These are phyloP conservation scores for Callinectes sapidus DNA, from an alignment of 2,888 invertebrate species.

Conservation along the genomic window DNA sequence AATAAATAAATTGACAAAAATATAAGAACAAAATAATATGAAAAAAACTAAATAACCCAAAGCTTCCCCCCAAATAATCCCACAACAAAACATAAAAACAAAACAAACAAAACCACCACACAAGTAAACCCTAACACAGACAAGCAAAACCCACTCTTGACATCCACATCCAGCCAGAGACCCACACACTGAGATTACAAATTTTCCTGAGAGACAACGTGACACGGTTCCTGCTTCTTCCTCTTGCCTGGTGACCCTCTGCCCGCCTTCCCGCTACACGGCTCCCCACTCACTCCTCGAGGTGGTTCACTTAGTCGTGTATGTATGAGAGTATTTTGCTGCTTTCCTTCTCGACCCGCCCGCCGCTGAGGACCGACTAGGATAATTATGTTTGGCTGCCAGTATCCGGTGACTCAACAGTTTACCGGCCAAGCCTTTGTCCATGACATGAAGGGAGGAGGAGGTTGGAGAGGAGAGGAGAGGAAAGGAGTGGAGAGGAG, in stretches of 20 bases:
- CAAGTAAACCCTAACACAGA: background rate
- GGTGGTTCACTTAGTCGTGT: conserved; percentile 44
- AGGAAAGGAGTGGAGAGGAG: background rate
- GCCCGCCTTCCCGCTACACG: conserved; percentile 39
- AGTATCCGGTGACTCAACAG: conserved; percentile 51
- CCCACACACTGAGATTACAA: background rate
- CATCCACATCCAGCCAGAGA: background rate
- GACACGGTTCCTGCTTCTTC: background rate
- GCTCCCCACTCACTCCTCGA: conserved; percentile 50
- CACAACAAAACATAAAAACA: background rate
- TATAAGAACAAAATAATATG: no score
- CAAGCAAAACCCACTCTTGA: background rate
- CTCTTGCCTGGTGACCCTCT: background rate
- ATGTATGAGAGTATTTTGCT: conserved; percentile 59
- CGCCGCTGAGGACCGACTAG: conserved; percentile 21
- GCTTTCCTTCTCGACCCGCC: conserved; percentile 36
- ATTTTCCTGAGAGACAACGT: background rate
- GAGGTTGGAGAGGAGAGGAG: background rate
- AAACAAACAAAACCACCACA: background rate
- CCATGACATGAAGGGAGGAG: background rate
- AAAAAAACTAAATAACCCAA: background rate
- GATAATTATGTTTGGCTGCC: conserved; percentile 57
- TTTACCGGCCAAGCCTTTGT: conserved; percentile 51
- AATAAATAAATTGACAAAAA: background rate
- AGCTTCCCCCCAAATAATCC: background rate